Evolutionary conservation across 2,797 vertebrate genomes (phyloP).

Genomic region (Lemur catta): DNA sequence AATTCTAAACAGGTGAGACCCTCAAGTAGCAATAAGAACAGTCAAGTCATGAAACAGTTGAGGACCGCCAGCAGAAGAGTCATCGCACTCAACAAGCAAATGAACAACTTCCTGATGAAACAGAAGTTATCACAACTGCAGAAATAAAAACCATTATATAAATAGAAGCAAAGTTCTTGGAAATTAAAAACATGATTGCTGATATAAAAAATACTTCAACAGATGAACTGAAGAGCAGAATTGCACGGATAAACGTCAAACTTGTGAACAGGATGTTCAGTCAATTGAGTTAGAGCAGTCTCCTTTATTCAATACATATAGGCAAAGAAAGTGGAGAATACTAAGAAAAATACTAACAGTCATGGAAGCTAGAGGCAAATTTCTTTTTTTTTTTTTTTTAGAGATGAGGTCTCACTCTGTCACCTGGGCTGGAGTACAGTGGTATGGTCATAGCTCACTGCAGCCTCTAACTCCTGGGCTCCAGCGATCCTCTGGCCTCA

Average conservation of each 20-base stretch:
- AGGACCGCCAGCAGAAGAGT: not conserved
- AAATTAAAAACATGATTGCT: not conserved
- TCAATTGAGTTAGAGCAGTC: not conserved
- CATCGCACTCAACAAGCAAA: not conserved
- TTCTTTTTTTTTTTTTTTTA: no score
- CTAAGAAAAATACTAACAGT: not conserved
- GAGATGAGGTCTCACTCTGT: no score
- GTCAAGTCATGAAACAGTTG: not conserved
- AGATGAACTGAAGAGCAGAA: not conserved
- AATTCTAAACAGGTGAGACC: not conserved
- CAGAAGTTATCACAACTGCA: not conserved
- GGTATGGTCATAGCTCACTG: no score
- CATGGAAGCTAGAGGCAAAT: not conserved
- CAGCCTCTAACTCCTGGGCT: no score
- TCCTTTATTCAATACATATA: not conserved
- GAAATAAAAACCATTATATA: not conserved
- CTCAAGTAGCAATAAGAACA: not conserved
- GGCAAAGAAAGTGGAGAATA: not conserved
- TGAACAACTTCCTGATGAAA: not conserved
- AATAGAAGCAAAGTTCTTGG: not conserved
- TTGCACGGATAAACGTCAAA: not conserved
- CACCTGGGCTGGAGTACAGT: no score
- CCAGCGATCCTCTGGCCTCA: no score
- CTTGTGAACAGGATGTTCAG: not conserved
- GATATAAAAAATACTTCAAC: not conserved